Evolutionary conservation across 23 tunicate genomes (phyloP), one percentile per base, ranked within the genome.

Genomic region (Trididemnum clinides): DNA sequence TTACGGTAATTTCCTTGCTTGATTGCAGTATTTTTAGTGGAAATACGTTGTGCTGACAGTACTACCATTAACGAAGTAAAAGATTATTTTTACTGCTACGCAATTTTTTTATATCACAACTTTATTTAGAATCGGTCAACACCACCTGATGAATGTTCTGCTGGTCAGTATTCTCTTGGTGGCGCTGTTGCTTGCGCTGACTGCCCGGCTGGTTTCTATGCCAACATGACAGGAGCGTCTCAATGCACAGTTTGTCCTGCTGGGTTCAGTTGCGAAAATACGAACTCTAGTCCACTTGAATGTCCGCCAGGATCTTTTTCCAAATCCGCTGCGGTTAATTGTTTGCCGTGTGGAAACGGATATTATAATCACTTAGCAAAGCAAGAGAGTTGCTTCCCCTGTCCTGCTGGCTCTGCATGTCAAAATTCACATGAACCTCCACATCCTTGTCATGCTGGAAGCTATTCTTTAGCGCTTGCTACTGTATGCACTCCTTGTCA

Each of bases 131-230:
- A n/a, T n/a, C n/a, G n/a, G n/a, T n/a, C n/a, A n/a, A n/a, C n/a
- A n/a, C n/a, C n/a, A n/a, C n/a, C n/a, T n/a, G n/a, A n/a, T 7
- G n/a, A 26, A 23, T 94, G 98, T 64, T 66, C 81, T 0, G 88
- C 82, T 85, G 98, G 98, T 28, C 58, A 84, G 0, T 89, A 85
- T 78, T 89, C 94, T 34, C 77, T 80, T 23, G 39, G 57, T 10
- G 85, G 90, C 12, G 32, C 50, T 0, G 71, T 87, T 15, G 23
- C 57, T 37, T 93, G 98, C 84, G 21, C 32, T 2, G 88, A 84
- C 82, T 88, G 92, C 4, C 49, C 57, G 18, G 83, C 70, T 27
- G 92, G 92, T 12, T 82, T 34, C 66, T 88, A 83, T 59, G 32
- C 50, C 39, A 83, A 88, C 76, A 23, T 18, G 5, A 64, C 86